Percentiles rank a stretch among this genome's conserved stretches.
phyloP scores from a whole-genome alignment of 1,140 invertebrate genomes.

The Drosophila miranda region DNA sequence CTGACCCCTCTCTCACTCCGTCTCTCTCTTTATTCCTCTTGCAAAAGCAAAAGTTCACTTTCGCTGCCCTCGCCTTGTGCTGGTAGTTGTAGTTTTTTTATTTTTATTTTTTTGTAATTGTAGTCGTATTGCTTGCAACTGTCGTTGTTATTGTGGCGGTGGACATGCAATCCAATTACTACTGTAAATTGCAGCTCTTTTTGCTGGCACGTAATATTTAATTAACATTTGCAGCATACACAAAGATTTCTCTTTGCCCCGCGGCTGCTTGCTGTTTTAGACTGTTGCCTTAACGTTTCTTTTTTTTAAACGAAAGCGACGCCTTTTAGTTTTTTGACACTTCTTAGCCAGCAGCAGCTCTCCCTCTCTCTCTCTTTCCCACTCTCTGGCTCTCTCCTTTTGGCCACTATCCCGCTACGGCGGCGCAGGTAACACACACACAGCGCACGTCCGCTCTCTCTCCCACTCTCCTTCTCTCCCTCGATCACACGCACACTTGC shows the following conservation, averaged over 20 bases:
- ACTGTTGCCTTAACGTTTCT: constrained; percentile 46
- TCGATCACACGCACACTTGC: constrained; percentile 14
- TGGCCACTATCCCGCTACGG: constrained; percentile 19
- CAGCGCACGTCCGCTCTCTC: constrained; percentile 3
- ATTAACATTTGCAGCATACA: constrained; percentile 62
- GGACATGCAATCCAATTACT: constrained; percentile 77
- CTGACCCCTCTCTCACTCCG: constrained; percentile 11
- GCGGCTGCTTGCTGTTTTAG: constrained; percentile 23
- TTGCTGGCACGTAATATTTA: constrained; percentile 72
- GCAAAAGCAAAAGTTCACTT: constrained; percentile 77
- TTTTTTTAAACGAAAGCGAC: constrained; percentile 71
- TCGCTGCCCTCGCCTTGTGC: constrained; percentile 51
- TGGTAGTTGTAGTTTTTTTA: constrained; percentile 29
- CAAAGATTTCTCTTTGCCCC: constrained; percentile 61
- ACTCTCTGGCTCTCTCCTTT: constrained; percentile 3
- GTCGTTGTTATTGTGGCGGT: constrained; percentile 33
- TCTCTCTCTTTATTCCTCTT: constrained; percentile 1
- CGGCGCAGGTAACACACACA: constrained; percentile 54
- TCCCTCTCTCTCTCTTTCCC: constrained; percentile 12
- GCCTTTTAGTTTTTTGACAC: constrained; percentile 74
- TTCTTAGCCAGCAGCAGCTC: constrained; percentile 39
- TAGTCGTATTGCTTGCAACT: constrained; percentile 6
- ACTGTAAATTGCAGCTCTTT: constrained; percentile 67
- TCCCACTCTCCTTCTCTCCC: constrained; percentile 30
- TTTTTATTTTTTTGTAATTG: constrained; percentile 21